A percentile compares a stretch with the other conserved stretches of the same genome.
Evolutionary conservation across 2,888 invertebrate species (phyloP).

Genomic region (Lacanobia oleracea): DNA sequence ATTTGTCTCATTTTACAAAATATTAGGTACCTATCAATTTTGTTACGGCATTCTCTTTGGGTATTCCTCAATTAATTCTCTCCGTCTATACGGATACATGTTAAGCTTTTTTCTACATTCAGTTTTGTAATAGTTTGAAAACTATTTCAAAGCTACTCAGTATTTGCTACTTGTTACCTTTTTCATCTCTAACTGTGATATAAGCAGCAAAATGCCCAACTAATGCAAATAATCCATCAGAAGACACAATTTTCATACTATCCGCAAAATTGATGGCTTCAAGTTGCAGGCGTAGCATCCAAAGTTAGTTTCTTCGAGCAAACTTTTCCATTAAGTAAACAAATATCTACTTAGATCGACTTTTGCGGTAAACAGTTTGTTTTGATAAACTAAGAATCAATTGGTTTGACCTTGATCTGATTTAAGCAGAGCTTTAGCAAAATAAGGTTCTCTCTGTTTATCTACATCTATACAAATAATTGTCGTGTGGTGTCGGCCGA

Average conservation of each 20-base stretch:
- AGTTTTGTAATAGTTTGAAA: not conserved
- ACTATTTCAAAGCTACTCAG: not conserved
- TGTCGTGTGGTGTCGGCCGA: too few species aligned
- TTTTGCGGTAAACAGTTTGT: constrained; percentile 35
- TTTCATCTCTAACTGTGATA: not conserved
- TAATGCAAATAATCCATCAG: constrained; percentile 33
- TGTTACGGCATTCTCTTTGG: too few species aligned
- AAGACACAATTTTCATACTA: constrained; percentile 13
- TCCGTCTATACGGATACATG: not conserved
- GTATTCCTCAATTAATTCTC: not conserved
- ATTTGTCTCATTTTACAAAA: too few species aligned
- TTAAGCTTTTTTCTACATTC: not conserved
- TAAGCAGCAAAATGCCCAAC: not conserved
- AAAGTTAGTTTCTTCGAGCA: not conserved
- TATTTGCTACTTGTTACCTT: not conserved
- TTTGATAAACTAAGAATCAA: constrained; percentile 12
- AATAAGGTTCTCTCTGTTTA: too few species aligned
- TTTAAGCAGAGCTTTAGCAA: not conserved
- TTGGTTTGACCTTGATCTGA: not conserved
- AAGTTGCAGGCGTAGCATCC: constrained; percentile 14
- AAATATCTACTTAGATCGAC: not conserved
- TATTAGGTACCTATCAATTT: too few species aligned
- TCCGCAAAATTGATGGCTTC: constrained; percentile 20
- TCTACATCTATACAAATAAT: too few species aligned
- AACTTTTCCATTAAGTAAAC: constrained; percentile 49